Evolutionary conservation across 2,888 invertebrate genomes (phyloP).

Genomic region (Seira musarum): DNA sequence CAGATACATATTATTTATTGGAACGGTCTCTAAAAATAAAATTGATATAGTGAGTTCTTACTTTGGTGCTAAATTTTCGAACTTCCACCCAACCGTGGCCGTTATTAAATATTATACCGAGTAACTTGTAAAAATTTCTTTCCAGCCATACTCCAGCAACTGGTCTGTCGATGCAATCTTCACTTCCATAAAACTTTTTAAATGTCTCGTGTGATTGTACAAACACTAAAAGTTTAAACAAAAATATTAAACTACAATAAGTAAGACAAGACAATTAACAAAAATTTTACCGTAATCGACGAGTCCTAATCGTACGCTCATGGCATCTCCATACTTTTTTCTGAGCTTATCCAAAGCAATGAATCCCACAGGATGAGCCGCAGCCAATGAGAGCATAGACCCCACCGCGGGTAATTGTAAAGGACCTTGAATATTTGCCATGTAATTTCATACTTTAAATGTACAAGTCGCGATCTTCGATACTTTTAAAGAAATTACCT

Average conservation of each 20-base stretch:
- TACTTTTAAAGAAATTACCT: not conserved
- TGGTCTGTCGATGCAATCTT: slow-evolving; percentile 9
- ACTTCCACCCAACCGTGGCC: slow-evolving; percentile 6
- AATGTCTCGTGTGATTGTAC: no score
- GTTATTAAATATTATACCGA: slow-evolving; percentile 6
- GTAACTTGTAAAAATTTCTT: slow-evolving; percentile 4
- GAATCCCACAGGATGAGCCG: not conserved
- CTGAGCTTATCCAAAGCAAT: slow-evolving; percentile 31
- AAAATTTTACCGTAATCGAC: not conserved
- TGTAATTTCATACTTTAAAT: no score
- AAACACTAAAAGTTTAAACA: no score
- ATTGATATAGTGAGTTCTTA: no score
- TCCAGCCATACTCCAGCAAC: slow-evolving; percentile 10
- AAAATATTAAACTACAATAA: not conserved
- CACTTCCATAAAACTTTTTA: slow-evolving; percentile 2
- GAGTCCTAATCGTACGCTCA: slow-evolving; percentile 30
- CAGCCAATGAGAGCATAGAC: slow-evolving; percentile 19
- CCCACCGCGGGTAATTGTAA: slow-evolving; percentile 26
- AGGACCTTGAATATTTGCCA: slow-evolving; percentile 23
- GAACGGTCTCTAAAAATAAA: no score
- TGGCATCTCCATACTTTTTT: slow-evolving; percentile 31
- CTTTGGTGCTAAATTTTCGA: slow-evolving; percentile 8
- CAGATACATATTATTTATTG: no score
- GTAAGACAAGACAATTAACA: not conserved
- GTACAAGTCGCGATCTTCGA: not conserved